A percentile compares a stretch with the other conserved stretches of the same genome.
Conservation (phyloP, 2,888 invertebrate genomes). For the Flexamia atlantica region DNA sequence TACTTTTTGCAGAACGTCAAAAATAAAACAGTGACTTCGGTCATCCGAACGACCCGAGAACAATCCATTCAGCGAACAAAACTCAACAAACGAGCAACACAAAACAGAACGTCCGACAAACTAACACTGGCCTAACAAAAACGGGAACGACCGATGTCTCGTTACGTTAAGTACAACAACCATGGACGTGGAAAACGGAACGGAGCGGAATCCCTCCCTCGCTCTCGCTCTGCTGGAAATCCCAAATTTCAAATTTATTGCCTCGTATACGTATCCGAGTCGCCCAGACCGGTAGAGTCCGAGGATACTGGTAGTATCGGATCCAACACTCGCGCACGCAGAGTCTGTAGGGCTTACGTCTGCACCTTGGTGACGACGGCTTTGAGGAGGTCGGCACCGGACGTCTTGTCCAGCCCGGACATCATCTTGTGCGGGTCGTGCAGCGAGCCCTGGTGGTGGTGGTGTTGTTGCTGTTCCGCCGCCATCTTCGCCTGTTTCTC, state of each 20-base stretch:
- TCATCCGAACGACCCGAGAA: conserved; percentile 6
- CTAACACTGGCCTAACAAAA: conserved; percentile 56
- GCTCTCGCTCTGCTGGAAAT: conserved; percentile 30
- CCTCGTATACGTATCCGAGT: conserved; percentile 69
- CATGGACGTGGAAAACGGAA: conserved; percentile 19
- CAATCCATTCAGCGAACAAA: conserved; percentile 23
- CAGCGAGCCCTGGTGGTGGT: conserved; percentile 70
- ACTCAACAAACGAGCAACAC: conserved; percentile 43
- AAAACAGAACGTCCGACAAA: conserved; percentile 49
- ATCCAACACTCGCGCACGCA: conserved; percentile 42
- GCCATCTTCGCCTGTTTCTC: conserved; percentile 88
- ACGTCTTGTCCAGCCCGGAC: conserved; percentile 82
- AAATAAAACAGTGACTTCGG: conserved; percentile 46
- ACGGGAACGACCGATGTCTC: conserved; percentile 7
- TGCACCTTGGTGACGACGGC: conserved; percentile 75
- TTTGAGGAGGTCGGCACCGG: conserved; percentile 85
- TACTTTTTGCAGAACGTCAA: conserved; percentile 40
- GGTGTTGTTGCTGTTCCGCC: conserved; percentile 78
- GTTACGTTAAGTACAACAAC: conserved; percentile 50
- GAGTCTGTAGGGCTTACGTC: conserved; percentile 68
- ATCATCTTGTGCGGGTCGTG: conserved; percentile 72
- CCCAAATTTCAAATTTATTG: conserved; percentile 66
- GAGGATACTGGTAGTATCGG: conserved; percentile 51
- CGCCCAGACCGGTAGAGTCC: conserved; percentile 63
- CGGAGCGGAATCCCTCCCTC: background rate